Conservation (phyloP, 1,140 invertebrate genomes). For the Manduca sexta region DNA sequence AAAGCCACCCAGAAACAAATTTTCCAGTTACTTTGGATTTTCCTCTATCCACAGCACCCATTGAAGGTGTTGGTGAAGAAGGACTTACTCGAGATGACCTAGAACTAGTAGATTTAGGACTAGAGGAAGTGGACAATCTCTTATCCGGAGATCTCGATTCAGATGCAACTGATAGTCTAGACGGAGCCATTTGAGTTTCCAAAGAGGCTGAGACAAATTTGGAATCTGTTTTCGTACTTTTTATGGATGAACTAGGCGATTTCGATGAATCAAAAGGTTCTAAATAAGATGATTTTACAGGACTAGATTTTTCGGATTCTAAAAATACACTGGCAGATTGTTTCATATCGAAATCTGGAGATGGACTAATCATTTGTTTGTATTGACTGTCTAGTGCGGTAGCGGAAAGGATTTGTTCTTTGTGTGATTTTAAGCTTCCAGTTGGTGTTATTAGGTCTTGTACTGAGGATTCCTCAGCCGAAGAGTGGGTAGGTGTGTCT, state of each 20-base stretch:
- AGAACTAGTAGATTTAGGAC: slow-evolving; percentile 8
- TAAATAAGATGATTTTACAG: too few relatives aligned
- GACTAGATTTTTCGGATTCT: too few relatives aligned
- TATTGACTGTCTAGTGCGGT: slow-evolving; percentile 38
- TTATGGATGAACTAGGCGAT: background rate
- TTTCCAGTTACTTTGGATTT: slow-evolving; percentile 80
- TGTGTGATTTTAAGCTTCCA: slow-evolving; percentile 27
- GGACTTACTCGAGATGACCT: slow-evolving; percentile 26
- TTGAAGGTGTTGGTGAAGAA: slow-evolving; percentile 32
- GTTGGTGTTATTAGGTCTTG: slow-evolving; percentile 55
- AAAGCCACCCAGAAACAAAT: slow-evolving; percentile 80
- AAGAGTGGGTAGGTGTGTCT: slow-evolving; percentile 40
- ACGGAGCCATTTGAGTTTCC: slow-evolving; percentile 1
- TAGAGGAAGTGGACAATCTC: slow-evolving; percentile 2
- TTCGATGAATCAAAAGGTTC: background rate
- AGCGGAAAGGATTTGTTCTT: slow-evolving; percentile 51
- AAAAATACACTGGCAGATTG: background rate
- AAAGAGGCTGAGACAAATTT: slow-evolving; percentile 5
- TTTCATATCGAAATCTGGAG: slow-evolving; percentile 11
- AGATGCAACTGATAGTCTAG: background rate
- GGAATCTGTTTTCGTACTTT: background rate
- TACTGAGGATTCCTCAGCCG: slow-evolving; percentile 49
- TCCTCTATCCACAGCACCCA: slow-evolving; percentile 70
- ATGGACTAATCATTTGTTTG: slow-evolving; percentile 18
- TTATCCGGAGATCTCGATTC: slow-evolving; percentile 2